Conservation (phyloP, 2,888 invertebrate species). For the Drosophila meridiana region DNA sequence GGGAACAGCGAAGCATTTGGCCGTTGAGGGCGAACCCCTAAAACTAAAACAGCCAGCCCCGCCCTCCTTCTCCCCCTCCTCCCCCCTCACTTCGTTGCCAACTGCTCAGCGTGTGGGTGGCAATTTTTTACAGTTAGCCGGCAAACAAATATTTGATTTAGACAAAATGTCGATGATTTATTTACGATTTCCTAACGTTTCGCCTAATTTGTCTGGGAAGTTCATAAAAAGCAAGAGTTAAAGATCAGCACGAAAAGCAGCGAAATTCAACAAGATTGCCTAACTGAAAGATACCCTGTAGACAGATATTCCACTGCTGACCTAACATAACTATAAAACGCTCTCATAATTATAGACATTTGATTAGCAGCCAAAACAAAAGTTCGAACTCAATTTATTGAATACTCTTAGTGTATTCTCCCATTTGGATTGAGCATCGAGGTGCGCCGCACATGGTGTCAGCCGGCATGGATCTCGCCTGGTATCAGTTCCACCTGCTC, state of each 20-base stretch:
- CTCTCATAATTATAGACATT: not conserved
- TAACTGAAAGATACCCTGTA: not conserved
- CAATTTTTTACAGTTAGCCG: slow-evolving; percentile 57
- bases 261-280: not conserved
- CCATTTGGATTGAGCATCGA: slow-evolving; percentile 62
- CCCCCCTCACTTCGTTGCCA: not conserved
- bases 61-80: not conserved
- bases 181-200: slow-evolving; percentile 63
- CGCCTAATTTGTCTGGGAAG: slow-evolving; percentile 50
- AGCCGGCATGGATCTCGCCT: slow-evolving; percentile 72
- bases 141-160: slow-evolving; percentile 68
- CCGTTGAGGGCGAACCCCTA: not conserved
- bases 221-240: slow-evolving; percentile 30
- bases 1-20: slow-evolving; percentile 3
- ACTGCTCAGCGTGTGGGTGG: slow-evolving; percentile 50
- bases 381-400: not conserved
- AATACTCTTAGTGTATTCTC: not conserved
- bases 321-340: not conserved
- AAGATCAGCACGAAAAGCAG: not conserved
- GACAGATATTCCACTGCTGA: not conserved
- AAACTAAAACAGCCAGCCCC: not conserved
- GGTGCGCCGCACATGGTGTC: slow-evolving; percentile 82
- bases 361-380: no score
- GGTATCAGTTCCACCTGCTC: slow-evolving; percentile 82
- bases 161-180: slow-evolving; percentile 63